Evolutionary conservation across 2,888 invertebrate species (phyloP).

Genomic region (Adela reaumurella): DNA sequence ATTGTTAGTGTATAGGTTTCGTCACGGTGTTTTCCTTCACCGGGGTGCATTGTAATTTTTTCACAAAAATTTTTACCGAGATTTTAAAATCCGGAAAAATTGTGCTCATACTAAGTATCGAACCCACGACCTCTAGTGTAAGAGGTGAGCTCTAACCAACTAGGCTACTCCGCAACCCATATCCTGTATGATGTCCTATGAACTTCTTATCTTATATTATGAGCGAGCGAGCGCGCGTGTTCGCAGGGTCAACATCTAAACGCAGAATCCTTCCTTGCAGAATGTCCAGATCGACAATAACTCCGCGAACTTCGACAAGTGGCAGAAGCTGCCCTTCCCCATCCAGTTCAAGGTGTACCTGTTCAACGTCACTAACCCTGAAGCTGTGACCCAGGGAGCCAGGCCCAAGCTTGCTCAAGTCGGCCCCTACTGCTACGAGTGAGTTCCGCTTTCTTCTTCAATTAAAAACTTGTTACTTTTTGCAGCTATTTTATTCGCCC

Average conservation of each 20-base stretch:
- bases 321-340: slow-evolving; percentile 58
- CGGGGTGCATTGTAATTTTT: no score
- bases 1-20: no score
- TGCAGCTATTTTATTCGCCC: no score
- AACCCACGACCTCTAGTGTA: background rate
- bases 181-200: background rate
- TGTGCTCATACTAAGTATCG: no score
- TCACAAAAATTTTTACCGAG: no score
- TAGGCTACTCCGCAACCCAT: background rate
- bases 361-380: slow-evolving; percentile 59
- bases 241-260: no score
- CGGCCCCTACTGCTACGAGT: slow-evolving; percentile 65
- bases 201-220: no score
- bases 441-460: slow-evolving; percentile 18
- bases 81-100: no score
- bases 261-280: no score
- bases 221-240: no score
- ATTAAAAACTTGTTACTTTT: no score
- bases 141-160: background rate
- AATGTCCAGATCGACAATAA: slow-evolving; percentile 53
- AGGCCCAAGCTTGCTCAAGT: slow-evolving; percentile 55
- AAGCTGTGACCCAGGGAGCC: slow-evolving; percentile 47
- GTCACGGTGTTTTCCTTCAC: no score
- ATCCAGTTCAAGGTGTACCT: slow-evolving; percentile 52
- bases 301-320: slow-evolving; percentile 52